A percentile compares a stretch with the other conserved stretches of the same genome.
Conservation (phyloP, 2,797 vertebrate genomes). For the Echiichthys vipera region DNA sequence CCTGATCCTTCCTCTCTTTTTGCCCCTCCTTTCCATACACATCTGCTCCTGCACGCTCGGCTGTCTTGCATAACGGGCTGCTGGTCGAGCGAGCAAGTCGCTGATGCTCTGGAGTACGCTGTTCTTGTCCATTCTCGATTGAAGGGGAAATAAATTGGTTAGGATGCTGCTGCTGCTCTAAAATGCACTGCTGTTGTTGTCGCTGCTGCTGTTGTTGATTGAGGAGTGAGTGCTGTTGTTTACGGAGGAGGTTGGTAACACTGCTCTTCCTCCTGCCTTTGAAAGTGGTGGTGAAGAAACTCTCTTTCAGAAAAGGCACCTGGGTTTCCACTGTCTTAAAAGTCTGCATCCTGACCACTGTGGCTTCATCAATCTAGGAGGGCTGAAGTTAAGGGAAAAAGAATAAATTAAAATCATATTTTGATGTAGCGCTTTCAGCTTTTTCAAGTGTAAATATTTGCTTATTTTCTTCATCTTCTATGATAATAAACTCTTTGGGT, state of each 20-base stretch:
- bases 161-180: slow-evolving; percentile 63
- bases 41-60: slow-evolving; percentile 76
- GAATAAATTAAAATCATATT: background rate
- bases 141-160: slow-evolving; percentile 39
- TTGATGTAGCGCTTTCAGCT: background rate
- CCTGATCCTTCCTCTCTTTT: slow-evolving; percentile 79
- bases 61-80: slow-evolving; percentile 89
- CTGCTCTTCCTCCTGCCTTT: slow-evolving; percentile 81
- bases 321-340: slow-evolving; percentile 85
- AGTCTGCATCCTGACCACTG: slow-evolving; percentile 81
- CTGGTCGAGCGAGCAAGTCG: slow-evolving; percentile 83
- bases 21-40: slow-evolving; percentile 82
- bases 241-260: slow-evolving; percentile 78
- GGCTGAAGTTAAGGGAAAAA: slow-evolving; percentile 27
- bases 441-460: background rate
- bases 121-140: slow-evolving; percentile 65
- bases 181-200: slow-evolving; percentile 60
- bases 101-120: slow-evolving; percentile 85
- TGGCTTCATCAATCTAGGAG: slow-evolving; percentile 15
- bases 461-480: background rate
- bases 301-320: slow-evolving; percentile 85
- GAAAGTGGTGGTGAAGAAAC: slow-evolving; percentile 83
- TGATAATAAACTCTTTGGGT: background rate
- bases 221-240: slow-evolving; percentile 66
- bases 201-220: slow-evolving; percentile 64